Evolutionary conservation across 2,113 vertebrate genomes (phyloP).

Genomic region (Anas platyrhynchos): DNA sequence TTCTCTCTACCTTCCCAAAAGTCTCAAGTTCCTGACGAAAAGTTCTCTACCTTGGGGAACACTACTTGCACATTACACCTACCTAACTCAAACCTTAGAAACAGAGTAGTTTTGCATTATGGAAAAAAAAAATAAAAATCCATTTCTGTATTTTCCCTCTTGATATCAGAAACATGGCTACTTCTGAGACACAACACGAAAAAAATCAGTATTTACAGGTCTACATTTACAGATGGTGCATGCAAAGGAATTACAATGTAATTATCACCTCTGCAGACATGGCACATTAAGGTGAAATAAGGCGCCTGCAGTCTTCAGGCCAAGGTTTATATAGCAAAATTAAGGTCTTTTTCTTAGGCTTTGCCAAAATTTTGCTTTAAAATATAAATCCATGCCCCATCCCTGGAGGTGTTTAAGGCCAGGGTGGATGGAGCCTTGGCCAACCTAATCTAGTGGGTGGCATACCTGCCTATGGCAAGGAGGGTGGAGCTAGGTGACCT

Average conservation of each 20-base stretch:
- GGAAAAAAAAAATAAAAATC: not conserved
- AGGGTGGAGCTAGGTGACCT: too few relatives aligned
- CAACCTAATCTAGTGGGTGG: too few relatives aligned
- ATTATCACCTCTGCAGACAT: not conserved
- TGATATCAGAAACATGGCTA: not conserved
- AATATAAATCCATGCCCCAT: not conserved
- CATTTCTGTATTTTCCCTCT: not conserved
- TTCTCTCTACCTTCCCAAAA: not conserved
- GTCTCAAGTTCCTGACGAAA: not conserved
- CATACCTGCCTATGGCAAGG: too few relatives aligned
- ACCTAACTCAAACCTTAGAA: not conserved
- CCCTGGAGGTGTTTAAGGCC: too few relatives aligned
- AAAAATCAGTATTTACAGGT: not conserved
- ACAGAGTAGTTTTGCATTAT: not conserved
- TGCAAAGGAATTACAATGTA: not conserved
- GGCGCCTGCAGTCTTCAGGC: not conserved
- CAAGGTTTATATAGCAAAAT: not conserved
- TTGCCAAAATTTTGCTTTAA: not conserved
- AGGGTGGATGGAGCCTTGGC: too few relatives aligned
- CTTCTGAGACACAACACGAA: not conserved
- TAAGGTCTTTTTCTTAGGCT: not conserved
- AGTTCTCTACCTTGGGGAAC: not conserved
- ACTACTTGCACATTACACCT: not conserved
- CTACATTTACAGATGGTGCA: not conserved
- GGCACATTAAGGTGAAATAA: not conserved